A percentile compares a stretch with the other conserved stretches of the same genome.
These are phyloP conservation scores for Phrynocephalus vlangalii DNA, from an alignment of 2,797 vertebrate genomes.

Conservation along the genomic window DNA sequence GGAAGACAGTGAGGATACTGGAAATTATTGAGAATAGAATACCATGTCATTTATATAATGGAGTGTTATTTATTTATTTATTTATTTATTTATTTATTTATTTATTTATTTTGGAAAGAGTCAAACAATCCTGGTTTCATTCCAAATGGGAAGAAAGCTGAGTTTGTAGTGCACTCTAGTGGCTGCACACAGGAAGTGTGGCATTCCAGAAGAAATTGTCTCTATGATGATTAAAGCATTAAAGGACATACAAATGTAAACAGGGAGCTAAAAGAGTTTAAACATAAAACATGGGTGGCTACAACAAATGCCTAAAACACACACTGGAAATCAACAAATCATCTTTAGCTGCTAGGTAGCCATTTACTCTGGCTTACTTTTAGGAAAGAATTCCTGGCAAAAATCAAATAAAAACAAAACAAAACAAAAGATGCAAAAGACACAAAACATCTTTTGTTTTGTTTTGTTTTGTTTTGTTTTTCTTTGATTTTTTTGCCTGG, in stretches of 20 bases:
- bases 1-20: neutral
- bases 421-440: too few relatives aligned
- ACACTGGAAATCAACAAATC: neutral
- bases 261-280: neutral
- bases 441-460: too few relatives aligned
- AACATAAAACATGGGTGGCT: neutral
- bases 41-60: neutral
- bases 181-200: constrained; percentile 52
- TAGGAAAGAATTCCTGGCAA: too few relatives aligned
- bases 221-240: neutral
- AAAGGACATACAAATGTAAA: neutral
- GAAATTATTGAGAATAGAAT: neutral
- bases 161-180: constrained; percentile 75
- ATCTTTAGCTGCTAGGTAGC: neutral
- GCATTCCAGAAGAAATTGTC: neutral
- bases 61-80: neutral
- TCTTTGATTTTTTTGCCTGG: too few relatives aligned
- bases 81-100: neutral
- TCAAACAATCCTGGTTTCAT: neutral
- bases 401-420: too few relatives aligned
- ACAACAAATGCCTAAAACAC: neutral
- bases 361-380: rapidly evolving
- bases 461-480: too few relatives aligned
- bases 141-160: constrained; percentile 25
- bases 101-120: neutral